Evolutionary conservation across 2,113 vertebrate genomes (phyloP), one percentile per base, ranked within the genome.

Genomic region (Xiphophorus hellerii): DNA sequence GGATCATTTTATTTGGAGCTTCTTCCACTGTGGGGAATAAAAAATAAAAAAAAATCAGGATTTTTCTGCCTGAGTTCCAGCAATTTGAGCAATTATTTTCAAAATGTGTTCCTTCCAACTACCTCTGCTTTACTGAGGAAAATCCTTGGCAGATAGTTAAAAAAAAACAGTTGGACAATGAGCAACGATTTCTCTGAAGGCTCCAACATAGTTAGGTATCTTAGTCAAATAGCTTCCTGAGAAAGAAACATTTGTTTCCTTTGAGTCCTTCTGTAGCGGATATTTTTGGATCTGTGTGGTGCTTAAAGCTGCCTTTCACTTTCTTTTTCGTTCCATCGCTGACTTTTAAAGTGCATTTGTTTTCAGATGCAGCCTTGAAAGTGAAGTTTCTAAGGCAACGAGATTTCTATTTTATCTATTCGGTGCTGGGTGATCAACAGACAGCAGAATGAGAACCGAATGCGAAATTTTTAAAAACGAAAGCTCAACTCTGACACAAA

Each of bases 321-420:
- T 37, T 28, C 10, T 58, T 28, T 65, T 62, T 12, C n/a, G 35
- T 30, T 22, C 17, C n/a, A 66, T 8, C 10, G 31, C 8, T 28
- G 13, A 61, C 22, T 27, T 37, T 62, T 14, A 35, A 35, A 39
- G n/a, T 20, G 25, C 12, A 62, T 33, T 62, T 27, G 48, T 30
- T 73, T 4, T 17, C 27, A 67, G 71, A 17, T 39, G 39, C 65
- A 77, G 30, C 66, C 29, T 11, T 60, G 62, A 73, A 78, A 71
- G 64, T 39, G 14, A 69, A 9, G 67, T 78, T 86, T 78, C 79
- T 79, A 66, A 67, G 71, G 77, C 68, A 87, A 84, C 67, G 29
- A 39, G 31, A 42, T 51, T 35, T 77, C 6, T 25, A 68, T 51
- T 69, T 80, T 17, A 48, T 62, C 9, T 42, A 30, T 58, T 35